Evolutionary conservation across 2,888 invertebrate species (phyloP), one percentile per base, ranked within the genome.

Genomic region (Ennomos fuscantarius): DNA sequence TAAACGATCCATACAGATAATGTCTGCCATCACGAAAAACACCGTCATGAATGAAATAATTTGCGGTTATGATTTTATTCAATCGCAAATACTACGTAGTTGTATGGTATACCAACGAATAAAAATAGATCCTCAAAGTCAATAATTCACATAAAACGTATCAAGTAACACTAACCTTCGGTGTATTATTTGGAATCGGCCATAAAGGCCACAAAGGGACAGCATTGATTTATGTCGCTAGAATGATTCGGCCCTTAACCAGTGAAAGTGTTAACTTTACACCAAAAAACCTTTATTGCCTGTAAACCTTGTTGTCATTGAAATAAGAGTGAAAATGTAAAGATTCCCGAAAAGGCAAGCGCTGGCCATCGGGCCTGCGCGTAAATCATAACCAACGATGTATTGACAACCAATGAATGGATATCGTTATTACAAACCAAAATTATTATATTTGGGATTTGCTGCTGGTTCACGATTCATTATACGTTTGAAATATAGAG

Each of bases 341-440:
- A 31, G 31, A 37, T 36, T 43, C 9, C 12, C 46, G 8, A 43
- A 0, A 42, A 47, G 37, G 36, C 41, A 37, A 34, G 36, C 51
- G 39, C 46, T 62, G 57, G 57, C 47, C 36, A 55, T 51, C 65
- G 45, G 62, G 68, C 60, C 66, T 59, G 70, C 72, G 72, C 84
- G 86, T 89, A 88, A 88, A 89, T 89, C 87, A 89, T 85, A 84
- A 71, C 73, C 66, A 73, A 62, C 69, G 69, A 72, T 83, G 86
- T 88, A 89, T 90, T 90, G 91, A 91, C 91, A 91, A 84, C 80
- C 76, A 72, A 81, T 87, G 86, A 89, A 82, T 87, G 86, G 89
- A 89, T 85, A 79, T 79, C 67, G 73, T 79, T 77, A 82, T 83
- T 85, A 84, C 74, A 74, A 45, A 49, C 70, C 69, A 71, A 69